Base-by-base conservation (phyloP, 1,140 invertebrate species). In the Neodiprion virginianus region DNA sequence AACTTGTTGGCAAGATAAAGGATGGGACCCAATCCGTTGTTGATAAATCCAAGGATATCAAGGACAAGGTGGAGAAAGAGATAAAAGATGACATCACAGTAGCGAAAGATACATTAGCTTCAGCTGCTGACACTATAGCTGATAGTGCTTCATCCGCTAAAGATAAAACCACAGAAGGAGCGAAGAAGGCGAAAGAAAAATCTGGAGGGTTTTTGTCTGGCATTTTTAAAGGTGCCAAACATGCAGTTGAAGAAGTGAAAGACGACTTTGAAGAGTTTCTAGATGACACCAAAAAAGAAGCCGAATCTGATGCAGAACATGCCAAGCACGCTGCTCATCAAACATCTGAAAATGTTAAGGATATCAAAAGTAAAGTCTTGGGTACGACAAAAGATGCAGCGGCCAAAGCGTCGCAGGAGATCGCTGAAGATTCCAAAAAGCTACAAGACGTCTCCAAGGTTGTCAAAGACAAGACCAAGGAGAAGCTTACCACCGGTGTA, bases 121-220 rank as follows among this genome's bases (percentile, higher is more conserved):
- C 8, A 8, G 53, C 53, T 61, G 48, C 70, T 1, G 70, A 49
- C 12, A 12, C 70, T 50, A 40, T 71, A 9, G n/a, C 69, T 71
- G 70, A 71, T 17, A 49, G 47, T 69, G 68, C 70, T 71, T 81
- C 81, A 73, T 11, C 74, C 71, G 80, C 81, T 9, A 83, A 84
- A 71, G 74, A 79, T 40, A 81, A 74, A 48, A 66, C 21, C 5
- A n/a, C 17, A n/a, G 49, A 84, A 74, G 79, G 80, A 72, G 76
- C 72, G 9, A 75, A 75, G 28, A 78, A 78, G 11, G 48, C 65
- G 48, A 76, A 72, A 61, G 77, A 74, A 10, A 78, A 78, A 72
- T 73, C 47, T 69, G 71, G 50, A 12, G 75, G 73, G 21, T 75
- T 78, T 28, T 75, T 78, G 11, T 75, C 77, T 1, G 71, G 72